Percentiles rank a stretch among this genome's conserved stretches.
These are phyloP conservation scores for Elephantulus edwardii DNA, from an alignment of 2,113 vertebrate species.

Conservation along the genomic window DNA sequence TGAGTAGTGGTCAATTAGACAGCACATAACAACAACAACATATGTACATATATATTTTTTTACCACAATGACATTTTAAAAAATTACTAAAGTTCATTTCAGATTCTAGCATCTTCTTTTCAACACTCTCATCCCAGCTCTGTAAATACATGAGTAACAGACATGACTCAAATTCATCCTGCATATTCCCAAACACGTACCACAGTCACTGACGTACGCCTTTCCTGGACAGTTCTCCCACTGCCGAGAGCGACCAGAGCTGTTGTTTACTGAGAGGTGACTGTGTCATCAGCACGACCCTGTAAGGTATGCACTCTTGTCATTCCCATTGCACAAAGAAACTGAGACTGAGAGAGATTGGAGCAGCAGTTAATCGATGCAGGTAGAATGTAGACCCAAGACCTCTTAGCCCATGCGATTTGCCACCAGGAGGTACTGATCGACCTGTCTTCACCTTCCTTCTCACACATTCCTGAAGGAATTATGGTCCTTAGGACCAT, in stretches of 20 bases:
- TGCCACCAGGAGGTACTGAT: neutral
- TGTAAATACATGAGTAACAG: neutral
- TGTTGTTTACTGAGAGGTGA: neutral
- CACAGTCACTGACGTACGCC: neutral
- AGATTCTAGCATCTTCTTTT: neutral
- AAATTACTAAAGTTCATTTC: neutral
- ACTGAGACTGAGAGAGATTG: neutral
- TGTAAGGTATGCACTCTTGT: no score
- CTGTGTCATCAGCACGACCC: neutral
- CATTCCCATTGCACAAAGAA: neutral
- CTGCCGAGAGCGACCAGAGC: neutral
- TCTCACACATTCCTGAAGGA: neutral
- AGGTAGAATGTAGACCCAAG: neutral
- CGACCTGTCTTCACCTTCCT: neutral
- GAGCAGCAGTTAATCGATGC: neutral
- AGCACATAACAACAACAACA: no score
- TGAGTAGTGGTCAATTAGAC: no score
- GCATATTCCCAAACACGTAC: neutral
- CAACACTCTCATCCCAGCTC: no score
- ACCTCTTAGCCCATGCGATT: neutral
- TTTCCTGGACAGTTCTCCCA: neutral
- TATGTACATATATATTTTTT: neutral
- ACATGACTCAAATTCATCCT: fast-evolving
- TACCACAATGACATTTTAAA: neutral
- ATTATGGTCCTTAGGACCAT: no score